phyloP scores from a whole-genome alignment of 1,140 invertebrate species.

The Drosophila sp. region DNA sequence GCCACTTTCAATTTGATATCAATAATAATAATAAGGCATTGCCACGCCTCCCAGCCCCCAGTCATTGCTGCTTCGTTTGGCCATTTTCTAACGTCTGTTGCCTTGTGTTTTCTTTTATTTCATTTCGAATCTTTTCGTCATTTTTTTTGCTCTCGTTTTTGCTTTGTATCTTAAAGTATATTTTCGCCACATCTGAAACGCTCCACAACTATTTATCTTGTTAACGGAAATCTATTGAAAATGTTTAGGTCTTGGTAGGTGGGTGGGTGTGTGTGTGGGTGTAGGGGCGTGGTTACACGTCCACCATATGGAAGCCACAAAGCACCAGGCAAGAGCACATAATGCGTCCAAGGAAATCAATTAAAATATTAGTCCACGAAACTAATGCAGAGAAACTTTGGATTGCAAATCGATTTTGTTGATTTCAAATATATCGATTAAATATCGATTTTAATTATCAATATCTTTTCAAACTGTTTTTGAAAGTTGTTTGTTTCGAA shows the following conservation, averaged over 20 bases:
- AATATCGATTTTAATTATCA: background rate
- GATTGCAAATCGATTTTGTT: background rate
- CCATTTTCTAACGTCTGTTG: slow-evolving; percentile 59
- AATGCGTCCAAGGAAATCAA: background rate
- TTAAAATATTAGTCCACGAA: background rate
- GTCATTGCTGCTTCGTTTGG: background rate
- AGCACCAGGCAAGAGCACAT: background rate
- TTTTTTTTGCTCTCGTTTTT: slow-evolving; percentile 29
- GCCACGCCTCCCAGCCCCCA: background rate
- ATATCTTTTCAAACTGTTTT: too few relatives aligned
- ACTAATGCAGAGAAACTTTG: background rate
- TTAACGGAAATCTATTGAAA: slow-evolving; percentile 79
- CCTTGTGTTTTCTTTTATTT: slow-evolving; percentile 39
- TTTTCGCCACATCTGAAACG: slow-evolving; percentile 48
- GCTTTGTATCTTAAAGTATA: slow-evolving; percentile 60
- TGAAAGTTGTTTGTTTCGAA: too few relatives aligned
- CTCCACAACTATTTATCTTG: slow-evolving; percentile 73
- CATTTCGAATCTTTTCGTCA: slow-evolving; percentile 12
- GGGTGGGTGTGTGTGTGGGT: slow-evolving; percentile 14
- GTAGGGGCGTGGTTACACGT: slow-evolving; percentile 10
- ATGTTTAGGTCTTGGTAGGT: slow-evolving; percentile 48
- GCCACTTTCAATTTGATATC: slow-evolving; percentile 62
- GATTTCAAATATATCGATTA: background rate
- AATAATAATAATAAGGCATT: slow-evolving; percentile 41
- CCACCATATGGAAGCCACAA: background rate